Evolutionary conservation across 2,113 vertebrate genomes (phyloP).

Genomic region (Neolamprologus falcicula): DNA sequence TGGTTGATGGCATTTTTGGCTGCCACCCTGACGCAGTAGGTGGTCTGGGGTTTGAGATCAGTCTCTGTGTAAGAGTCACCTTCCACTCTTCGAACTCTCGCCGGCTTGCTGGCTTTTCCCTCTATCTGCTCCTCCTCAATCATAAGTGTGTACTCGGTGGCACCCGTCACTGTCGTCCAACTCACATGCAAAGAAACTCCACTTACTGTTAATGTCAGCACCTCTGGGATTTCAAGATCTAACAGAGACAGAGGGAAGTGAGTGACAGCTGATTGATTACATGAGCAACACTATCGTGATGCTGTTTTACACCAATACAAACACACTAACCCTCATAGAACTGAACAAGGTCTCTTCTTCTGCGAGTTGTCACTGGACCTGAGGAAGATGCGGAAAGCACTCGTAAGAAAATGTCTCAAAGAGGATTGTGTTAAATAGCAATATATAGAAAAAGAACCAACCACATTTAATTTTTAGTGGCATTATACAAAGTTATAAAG

Average conservation of each 20-base stretch:
- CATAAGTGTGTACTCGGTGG: conserved; percentile 39
- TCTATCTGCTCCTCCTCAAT: conserved; percentile 19
- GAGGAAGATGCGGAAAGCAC: not conserved
- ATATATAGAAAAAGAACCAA: not conserved
- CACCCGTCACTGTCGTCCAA: conserved; percentile 48
- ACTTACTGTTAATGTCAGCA: conserved; percentile 44
- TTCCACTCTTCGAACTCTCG: not conserved
- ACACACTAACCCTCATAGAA: not conserved
- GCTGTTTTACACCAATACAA: not conserved
- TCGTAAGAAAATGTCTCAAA: not conserved
- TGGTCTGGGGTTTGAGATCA: conserved; percentile 45
- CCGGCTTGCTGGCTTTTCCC: not conserved
- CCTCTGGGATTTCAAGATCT: conserved; percentile 55
- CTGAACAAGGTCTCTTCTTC: conserved; percentile 34
- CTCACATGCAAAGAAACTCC: conserved; percentile 36
- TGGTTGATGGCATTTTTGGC: conserved; percentile 31
- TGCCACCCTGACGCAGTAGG: conserved; percentile 56
- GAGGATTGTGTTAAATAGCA: not conserved
- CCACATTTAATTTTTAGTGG: not conserved
- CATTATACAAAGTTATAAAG: not conserved
- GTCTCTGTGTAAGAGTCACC: conserved; percentile 12
- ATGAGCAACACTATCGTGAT: not conserved
- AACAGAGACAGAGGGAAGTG: not conserved
- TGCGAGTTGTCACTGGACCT: conserved; percentile 23
- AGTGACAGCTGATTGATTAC: not conserved